phyloP scores from a whole-genome alignment of 1,140 invertebrate genomes.

The Pachypeltis micranthus region DNA sequence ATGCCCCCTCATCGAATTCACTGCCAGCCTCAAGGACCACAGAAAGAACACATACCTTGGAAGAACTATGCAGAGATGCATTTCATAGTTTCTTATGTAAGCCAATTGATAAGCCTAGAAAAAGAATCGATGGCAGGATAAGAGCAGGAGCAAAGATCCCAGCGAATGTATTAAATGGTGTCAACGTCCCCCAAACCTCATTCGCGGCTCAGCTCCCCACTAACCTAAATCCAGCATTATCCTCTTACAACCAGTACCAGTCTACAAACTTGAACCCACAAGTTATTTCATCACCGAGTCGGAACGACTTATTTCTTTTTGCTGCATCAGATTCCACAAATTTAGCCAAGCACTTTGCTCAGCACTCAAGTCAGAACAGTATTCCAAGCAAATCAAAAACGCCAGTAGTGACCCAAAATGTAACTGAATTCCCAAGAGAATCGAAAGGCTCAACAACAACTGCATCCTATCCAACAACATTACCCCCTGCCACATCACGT shows the following conservation, averaged over 20 bases:
- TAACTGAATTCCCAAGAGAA: too few relatives aligned
- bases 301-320: not conserved
- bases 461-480: too few relatives aligned
- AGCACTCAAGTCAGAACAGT: too few relatives aligned
- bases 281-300: not conserved
- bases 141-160: conserved; percentile 19
- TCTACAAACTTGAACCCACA: not conserved
- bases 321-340: not conserved
- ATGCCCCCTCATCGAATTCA: not conserved
- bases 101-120: conserved; percentile 15
- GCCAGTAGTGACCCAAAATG: too few relatives aligned
- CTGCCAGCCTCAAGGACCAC: not conserved
- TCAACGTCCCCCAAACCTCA: not conserved
- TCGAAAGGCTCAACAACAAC: too few relatives aligned
- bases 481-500: too few relatives aligned
- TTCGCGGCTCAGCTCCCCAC: too few relatives aligned
- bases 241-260: not conserved
- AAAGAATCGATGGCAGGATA: conserved; percentile 19
- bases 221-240: not conserved
- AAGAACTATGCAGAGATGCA: conserved; percentile 22
- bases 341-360: not conserved
- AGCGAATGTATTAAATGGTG: conserved; percentile 3
- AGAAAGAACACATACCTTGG: conserved; percentile 16
- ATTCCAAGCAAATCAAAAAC: too few relatives aligned
- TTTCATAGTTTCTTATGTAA: conserved; percentile 25